A percentile compares a stretch with the other conserved stretches of the same genome.
phyloP scores from a whole-genome alignment of 2,113 vertebrate genomes.

The cattle (Bos taurus) region DNA sequence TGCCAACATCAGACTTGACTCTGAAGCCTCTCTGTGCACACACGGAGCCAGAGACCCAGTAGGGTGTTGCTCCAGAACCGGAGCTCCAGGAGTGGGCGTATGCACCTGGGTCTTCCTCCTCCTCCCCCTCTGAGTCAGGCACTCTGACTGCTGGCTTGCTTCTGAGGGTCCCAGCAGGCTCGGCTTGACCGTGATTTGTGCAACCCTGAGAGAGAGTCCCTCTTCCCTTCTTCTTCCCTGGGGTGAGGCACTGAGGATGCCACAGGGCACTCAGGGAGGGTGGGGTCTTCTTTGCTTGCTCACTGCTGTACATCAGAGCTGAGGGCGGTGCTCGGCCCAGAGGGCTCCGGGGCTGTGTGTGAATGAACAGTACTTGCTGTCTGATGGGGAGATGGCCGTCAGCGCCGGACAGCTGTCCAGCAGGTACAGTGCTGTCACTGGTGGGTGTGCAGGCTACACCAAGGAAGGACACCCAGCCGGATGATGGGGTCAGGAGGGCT shows the following conservation, averaged over 20 bases:
- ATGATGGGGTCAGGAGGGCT: neutral
- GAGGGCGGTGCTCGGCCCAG: too few relatives aligned
- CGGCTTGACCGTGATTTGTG: neutral
- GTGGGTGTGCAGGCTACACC: neutral
- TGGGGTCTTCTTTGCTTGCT: neutral
- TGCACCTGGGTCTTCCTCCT: neutral
- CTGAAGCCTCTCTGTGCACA: neutral
- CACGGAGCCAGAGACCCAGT: neutral
- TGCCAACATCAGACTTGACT: neutral
- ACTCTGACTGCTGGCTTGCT: neutral
- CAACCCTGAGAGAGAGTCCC: neutral
- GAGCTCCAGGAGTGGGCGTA: too few relatives aligned
- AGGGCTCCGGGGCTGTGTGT: neutral
- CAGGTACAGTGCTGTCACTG: neutral
- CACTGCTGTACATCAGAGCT: neutral
- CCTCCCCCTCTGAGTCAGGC: neutral
- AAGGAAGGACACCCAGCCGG: neutral
- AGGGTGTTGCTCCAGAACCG: rapidly evolving
- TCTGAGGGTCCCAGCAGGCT: neutral
- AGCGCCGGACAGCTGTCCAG: neutral
- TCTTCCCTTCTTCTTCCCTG: neutral
- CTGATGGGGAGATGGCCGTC: neutral
- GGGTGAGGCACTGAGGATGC: neutral
- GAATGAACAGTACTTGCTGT: too few relatives aligned
- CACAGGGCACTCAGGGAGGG: neutral